A percentile compares a stretch with the other conserved stretches of the same genome.
These are phyloP conservation scores for Epinephelus lanceolatus DNA, from an alignment of 2,113 vertebrate genomes.

Conservation along the genomic window DNA sequence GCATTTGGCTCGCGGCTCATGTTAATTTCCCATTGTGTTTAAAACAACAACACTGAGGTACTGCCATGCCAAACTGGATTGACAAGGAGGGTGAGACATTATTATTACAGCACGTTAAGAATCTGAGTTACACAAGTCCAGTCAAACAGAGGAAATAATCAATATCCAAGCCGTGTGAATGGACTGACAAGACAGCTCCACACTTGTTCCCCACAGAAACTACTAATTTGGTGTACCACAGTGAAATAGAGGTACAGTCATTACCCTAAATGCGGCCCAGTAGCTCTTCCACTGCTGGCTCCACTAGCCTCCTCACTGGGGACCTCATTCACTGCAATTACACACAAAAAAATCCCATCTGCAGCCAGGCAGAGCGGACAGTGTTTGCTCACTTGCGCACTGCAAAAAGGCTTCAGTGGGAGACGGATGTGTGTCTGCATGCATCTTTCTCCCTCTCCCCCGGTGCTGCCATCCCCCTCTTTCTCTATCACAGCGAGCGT, in stretches of 20 bases:
- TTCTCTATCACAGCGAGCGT: constrained; percentile 20
- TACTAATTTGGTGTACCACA: constrained; percentile 8
- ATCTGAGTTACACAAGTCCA: not conserved
- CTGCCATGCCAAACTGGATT: not conserved
- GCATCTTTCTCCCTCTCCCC: not conserved
- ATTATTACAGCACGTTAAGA: not conserved
- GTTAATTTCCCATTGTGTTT: constrained; percentile 34
- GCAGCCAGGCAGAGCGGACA: constrained; percentile 53
- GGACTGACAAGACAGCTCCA: constrained; percentile 23
- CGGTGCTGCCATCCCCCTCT: constrained; percentile 6
- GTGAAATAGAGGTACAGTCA: constrained; percentile 26
- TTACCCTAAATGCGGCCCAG: constrained; percentile 59
- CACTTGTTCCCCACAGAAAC: constrained; percentile 12
- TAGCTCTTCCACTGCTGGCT: constrained; percentile 36
- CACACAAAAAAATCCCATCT: constrained; percentile 36
- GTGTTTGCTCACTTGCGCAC: constrained; percentile 47
- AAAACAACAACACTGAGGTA: constrained; percentile 7
- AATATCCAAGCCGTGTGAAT: not conserved
- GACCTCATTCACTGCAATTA: constrained; percentile 63
- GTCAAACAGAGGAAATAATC: constrained; percentile 30
- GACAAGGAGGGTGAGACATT: not conserved
- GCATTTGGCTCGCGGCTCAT: not conserved
- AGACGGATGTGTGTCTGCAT: constrained; percentile 64
- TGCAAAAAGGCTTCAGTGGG: constrained; percentile 59
- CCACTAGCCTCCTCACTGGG: constrained; percentile 41